Conservation (phyloP, 1,140 invertebrate species). For the Wiebesia pumilae region DNA sequence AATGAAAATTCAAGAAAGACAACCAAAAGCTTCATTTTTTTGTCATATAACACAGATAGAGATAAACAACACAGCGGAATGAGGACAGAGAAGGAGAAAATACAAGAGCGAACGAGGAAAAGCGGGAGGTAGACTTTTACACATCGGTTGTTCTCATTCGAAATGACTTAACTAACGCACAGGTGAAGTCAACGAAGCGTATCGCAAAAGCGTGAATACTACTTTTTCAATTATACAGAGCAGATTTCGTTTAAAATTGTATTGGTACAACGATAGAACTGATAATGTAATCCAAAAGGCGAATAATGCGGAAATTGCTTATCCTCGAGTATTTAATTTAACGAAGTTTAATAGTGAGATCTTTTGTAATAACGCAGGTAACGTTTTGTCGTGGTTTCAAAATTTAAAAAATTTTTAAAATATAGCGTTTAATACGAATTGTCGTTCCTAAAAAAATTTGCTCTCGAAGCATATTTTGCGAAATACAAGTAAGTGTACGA, state of each 20-base stretch:
- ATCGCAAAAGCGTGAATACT: background rate
- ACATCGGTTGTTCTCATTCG: background rate
- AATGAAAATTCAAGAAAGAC: background rate
- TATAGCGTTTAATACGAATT: too few species aligned
- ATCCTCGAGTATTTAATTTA: too few species aligned
- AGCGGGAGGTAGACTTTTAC: background rate
- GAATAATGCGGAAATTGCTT: too few species aligned
- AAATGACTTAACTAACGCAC: conserved; percentile 4
- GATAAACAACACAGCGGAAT: background rate
- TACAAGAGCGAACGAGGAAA: background rate
- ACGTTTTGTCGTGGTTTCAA: too few species aligned
- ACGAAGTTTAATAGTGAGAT: too few species aligned
- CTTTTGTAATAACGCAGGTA: too few species aligned
- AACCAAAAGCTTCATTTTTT: background rate
- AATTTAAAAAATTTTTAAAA: too few species aligned
- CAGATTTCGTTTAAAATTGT: background rate
- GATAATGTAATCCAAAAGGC: too few species aligned
- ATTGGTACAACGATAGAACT: too few species aligned
- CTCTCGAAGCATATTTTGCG: too few species aligned
- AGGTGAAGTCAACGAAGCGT: background rate
- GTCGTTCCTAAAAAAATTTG: too few species aligned
- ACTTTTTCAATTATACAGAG: background rate
- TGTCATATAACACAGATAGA: background rate
- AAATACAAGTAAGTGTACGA: too few species aligned
- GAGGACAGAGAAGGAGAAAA: background rate